These are phyloP conservation scores for Tachycineta bicolor DNA, from an alignment of 2,113 vertebrate genomes.

Conservation along the genomic window DNA sequence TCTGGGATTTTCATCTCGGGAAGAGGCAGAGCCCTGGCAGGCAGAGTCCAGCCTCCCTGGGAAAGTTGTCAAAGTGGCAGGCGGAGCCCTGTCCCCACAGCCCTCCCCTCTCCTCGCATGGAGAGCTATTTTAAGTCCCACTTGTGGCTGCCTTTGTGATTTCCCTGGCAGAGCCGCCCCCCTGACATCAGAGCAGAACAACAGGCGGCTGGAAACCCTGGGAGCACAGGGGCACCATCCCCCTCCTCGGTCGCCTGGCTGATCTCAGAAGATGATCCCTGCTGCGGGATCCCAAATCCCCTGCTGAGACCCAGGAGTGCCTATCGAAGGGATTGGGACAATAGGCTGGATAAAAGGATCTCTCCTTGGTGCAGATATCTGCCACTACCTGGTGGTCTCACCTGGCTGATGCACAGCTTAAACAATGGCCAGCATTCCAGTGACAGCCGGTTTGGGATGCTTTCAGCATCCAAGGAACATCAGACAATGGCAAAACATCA, in stretches of 20 bases:
- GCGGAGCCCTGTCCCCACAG: not conserved
- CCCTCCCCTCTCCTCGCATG: not conserved
- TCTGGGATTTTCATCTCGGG: conserved; percentile 41
- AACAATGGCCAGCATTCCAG: not conserved
- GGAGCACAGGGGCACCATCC: not conserved
- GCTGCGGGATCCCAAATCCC: not conserved
- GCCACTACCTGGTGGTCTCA: not conserved
- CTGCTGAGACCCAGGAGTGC: not conserved
- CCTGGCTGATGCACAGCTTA: not conserved
- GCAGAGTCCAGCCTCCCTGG: conserved; percentile 45
- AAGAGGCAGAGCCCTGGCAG: conserved; percentile 58
- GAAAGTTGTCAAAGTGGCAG: conserved; percentile 60
- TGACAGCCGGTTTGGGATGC: not conserved
- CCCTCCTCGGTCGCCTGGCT: fast-evolving
- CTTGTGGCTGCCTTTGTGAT: conserved; percentile 67
- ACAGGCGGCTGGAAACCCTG: not conserved
- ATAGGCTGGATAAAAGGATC: not conserved
- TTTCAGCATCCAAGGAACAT: not conserved
- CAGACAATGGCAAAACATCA: not conserved
- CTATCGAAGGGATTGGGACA: too few relatives aligned
- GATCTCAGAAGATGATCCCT: not conserved
- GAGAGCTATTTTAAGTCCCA: conserved; percentile 69
- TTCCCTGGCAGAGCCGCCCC: conserved; percentile 33
- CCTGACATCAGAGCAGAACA: conserved; percentile 55
- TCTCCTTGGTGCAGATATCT: not conserved